Evolutionary conservation across 1,140 invertebrate species (phyloP), one percentile per base, ranked within the genome.

Genomic region (Phthorimaea operculella): DNA sequence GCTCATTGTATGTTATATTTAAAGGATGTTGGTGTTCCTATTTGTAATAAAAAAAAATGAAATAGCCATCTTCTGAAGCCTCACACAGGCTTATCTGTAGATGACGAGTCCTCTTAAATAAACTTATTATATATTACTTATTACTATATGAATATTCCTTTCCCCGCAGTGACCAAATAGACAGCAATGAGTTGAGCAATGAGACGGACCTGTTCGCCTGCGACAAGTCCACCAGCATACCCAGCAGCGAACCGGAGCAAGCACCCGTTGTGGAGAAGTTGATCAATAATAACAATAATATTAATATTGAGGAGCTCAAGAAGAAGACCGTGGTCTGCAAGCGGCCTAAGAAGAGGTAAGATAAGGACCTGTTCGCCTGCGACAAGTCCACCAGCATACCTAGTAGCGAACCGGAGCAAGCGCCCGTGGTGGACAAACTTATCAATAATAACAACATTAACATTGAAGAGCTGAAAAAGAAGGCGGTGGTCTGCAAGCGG

Each of bases 391-490:
- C 62, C 42, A 75, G 71, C 1, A 58, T 83, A 18, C 71, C 76
- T 0, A 83, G 78, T 36, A 80, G 75, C 16, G 78, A 81, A 44
- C 52, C 64, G 0, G 74, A 78, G 21, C 52, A 63, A 4, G 33
- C 66, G 8, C 59, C 65, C 0, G 21, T 6, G 21, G 21, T 28
- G 21, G 72, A 76, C 53, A 78, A 81, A 50, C 81, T 68, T 50
- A 73, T 84, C 7, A 84, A 83, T 47, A 82, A 74, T 7, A 82
- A 84, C 21, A 84, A 84, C 57, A 82, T 82, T 17, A 84, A 82
- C 28, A 80, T 81, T 58, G 78, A 82, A 54, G 81, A 84, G 48
- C 64, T 59, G 1, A 71, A 51, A 49, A 47, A 18, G 14, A 47
- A 36, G 42, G 12, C 12, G 34, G 51, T 1, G 10, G 63, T 73